Evolutionary conservation across 1,140 invertebrate genomes (phyloP).

Genomic region (Drosophila setifemur): DNA sequence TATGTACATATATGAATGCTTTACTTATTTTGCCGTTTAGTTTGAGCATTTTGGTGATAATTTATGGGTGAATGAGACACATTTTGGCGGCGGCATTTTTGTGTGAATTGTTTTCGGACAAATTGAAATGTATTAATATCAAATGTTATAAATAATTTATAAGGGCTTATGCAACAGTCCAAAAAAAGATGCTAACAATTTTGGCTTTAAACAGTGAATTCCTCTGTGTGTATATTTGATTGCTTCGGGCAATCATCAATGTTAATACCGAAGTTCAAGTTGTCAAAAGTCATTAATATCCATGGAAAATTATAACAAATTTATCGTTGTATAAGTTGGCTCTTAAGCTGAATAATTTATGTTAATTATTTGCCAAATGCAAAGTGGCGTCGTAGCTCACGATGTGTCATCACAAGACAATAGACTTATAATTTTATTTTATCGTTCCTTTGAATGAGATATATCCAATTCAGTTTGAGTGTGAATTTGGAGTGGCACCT

Average conservation of each 20-base stretch:
- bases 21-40: conserved; percentile 25
- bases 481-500: conserved; percentile 1
- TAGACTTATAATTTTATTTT: conserved; percentile 37
- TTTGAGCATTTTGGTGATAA: conserved; percentile 46
- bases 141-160: conserved; percentile 64
- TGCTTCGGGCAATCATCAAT: conserved; percentile 10
- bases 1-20: too few species aligned
- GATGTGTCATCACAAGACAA: conserved; percentile 40
- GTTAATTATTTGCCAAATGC: conserved; percentile 57
- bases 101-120: conserved; percentile 55
- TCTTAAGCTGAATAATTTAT: conserved; percentile 46
- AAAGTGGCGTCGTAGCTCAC: conserved; percentile 42
- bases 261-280: conserved; percentile 29
- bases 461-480: background rate
- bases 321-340: background rate
- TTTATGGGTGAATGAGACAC: conserved; percentile 44
- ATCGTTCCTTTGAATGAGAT: background rate
- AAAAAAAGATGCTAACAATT: conserved; percentile 10
- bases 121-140: conserved; percentile 77
- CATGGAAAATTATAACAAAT: conserved; percentile 23
- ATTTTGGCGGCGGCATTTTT: conserved; percentile 48
- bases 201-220: conserved; percentile 12
- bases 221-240: conserved; percentile 4
- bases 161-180: conserved; percentile 23
- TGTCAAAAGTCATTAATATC: conserved; percentile 64